Evolutionary conservation across 2,888 invertebrate genomes (phyloP), one percentile per base, ranked within the genome.

Genomic region (Cheilosia vernalis): DNA sequence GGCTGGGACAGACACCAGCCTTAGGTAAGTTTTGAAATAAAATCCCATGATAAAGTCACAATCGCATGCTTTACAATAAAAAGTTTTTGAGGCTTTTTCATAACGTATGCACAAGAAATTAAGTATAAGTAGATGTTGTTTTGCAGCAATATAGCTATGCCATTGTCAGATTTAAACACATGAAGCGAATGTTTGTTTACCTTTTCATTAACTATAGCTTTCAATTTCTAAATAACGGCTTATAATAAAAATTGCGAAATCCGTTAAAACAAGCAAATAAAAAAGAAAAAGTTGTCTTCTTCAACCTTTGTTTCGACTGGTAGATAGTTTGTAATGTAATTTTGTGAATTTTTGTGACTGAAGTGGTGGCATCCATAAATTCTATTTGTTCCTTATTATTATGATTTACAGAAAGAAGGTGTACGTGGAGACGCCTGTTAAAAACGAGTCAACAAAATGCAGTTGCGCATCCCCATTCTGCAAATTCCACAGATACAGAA

Each of bases 401-500:
- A 9, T 17, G 9, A 5, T 47, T 47, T 47, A 9, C 47, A 95
- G 96, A 96, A 89, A 94, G 96, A n/a, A 94, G 95, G 2, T 95
- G 95, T 89, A 96, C 96, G 0, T 97, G 96, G 97, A 93, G 95
- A 63, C 93, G 95, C 40, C 93, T 96, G 67, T 93, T 96, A 21
- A 94, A 95, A 49, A 89, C 89, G 10, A 90, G 90, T 40, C 89
- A 90, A n/a, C 89, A 87, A 17, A 21, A 80, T 0, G 95, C 95
- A 0, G 95, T 95, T 15, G 95, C 95, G 88, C 95, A 95, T 90
- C 93, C 93, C 6, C 93, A 93, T 88, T 96, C 96, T 2, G 96
- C 95, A 0, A 94, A 95, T 2, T 97, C 96, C 5, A 97, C 96
- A 0, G 97, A 97, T 89, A 97, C 97, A 2, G 97, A 97, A 91